Conservation (phyloP, 2,113 vertebrate species). For the Rhinolophus sinicus region DNA sequence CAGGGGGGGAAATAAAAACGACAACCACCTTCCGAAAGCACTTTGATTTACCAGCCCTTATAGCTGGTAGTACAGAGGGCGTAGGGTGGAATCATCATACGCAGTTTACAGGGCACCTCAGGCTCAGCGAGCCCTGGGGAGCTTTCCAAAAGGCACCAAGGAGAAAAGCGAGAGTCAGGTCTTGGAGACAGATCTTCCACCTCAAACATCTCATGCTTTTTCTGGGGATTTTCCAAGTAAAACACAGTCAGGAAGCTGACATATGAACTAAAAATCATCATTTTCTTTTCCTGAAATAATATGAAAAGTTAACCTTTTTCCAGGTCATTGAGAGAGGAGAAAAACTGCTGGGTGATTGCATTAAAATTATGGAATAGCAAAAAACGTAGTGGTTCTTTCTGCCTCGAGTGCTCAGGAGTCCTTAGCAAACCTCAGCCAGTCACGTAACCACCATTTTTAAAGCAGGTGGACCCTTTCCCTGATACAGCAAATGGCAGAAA, state of each 20-base stretch:
- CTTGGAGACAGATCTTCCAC: not conserved
- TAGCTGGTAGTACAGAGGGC: accelerated
- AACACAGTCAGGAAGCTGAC: not conserved
- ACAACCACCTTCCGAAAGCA: not conserved
- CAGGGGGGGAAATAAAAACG: not conserved
- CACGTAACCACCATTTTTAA: not conserved
- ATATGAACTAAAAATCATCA: not conserved
- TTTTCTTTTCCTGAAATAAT: not conserved
- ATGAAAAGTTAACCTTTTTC: not conserved
- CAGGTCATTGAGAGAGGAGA: not conserved
- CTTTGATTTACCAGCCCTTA: not conserved
- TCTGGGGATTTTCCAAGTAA: not conserved
- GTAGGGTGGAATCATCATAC: not conserved
- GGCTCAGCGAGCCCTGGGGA: not conserved
- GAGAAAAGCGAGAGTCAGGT: not conserved
- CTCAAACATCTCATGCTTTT: not conserved
- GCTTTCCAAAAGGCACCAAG: not conserved
- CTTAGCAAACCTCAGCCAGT: not conserved
- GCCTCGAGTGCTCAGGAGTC: not conserved
- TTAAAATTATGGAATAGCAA: not conserved
- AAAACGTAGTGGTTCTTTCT: not conserved
- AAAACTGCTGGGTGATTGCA: not conserved
- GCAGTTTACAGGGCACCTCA: not conserved
- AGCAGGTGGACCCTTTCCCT: not conserved
- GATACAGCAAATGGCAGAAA: not conserved